Evolutionary conservation across 2,888 invertebrate genomes (phyloP).

Genomic region (Omphaloscelis lunosa): DNA sequence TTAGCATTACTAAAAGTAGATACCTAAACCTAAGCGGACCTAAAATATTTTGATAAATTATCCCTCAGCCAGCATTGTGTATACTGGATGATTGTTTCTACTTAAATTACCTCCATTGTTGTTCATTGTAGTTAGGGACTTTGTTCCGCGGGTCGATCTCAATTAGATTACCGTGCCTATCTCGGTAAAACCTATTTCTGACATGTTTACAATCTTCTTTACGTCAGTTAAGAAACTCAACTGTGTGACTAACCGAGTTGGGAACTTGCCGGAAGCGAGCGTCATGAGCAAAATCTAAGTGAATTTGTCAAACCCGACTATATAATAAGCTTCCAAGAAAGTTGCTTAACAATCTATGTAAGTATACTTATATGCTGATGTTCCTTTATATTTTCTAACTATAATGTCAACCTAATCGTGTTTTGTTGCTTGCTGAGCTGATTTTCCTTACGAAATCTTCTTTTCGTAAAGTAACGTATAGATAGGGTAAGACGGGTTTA

Average conservation of each 20-base stretch:
- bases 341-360: conserved; percentile 77
- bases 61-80: conserved; percentile 24
- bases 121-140: conserved; percentile 55
- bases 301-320: conserved; percentile 87
- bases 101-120: conserved; percentile 46
- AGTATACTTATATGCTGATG: conserved; percentile 56
- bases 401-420: conserved; percentile 30
- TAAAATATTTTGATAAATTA: conserved; percentile 45
- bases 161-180: conserved; percentile 66
- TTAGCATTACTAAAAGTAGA: not conserved
- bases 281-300: conserved; percentile 87
- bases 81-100: conserved; percentile 38
- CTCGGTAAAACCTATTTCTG: conserved; percentile 74
- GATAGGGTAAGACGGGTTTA: not conserved
- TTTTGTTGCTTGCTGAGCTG: conserved; percentile 12
- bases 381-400: conserved; percentile 38
- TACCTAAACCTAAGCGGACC: not conserved
- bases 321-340: conserved; percentile 85
- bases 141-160: conserved; percentile 56
- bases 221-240: conserved; percentile 70
- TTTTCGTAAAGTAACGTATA: not conserved
- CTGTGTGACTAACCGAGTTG: conserved; percentile 81
- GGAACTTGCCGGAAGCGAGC: conserved; percentile 81
- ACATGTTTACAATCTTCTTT: conserved; percentile 77
- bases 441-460: conserved; percentile 5